Evolutionary conservation across 2,888 invertebrate genomes (phyloP).

Genomic region (Molorchus minor): DNA sequence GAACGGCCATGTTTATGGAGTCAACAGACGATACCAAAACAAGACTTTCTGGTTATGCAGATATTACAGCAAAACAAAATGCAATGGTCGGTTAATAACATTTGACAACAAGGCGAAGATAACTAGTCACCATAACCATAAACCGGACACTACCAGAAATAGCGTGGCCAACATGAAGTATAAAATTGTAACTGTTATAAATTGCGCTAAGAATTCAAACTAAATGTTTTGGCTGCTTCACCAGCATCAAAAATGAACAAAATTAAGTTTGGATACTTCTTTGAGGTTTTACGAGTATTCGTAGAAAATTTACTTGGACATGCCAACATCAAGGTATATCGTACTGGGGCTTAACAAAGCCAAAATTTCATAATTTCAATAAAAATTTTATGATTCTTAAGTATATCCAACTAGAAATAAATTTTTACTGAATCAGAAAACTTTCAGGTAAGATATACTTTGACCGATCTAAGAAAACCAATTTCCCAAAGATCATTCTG

Average conservation of each 20-base stretch:
- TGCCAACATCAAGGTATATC: no score
- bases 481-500: constrained; percentile 1
- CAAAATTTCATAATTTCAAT: no score
- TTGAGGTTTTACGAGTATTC: no score
- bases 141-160: not conserved
- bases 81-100: constrained; percentile 24
- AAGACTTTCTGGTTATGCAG: constrained; percentile 23
- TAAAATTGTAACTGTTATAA: not conserved
- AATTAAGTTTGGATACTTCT: no score
- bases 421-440: no score
- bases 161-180: not conserved
- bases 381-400: no score
- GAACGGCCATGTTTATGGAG: constrained; percentile 21
- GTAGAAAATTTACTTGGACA: no score
- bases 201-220: not conserved
- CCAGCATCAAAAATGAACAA: not conserved
- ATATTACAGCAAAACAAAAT: constrained; percentile 16
- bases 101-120: constrained; percentile 15
- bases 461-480: constrained; percentile 24
- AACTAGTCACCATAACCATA: constrained; percentile 17
- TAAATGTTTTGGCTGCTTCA: no score
- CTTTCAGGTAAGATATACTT: constrained; percentile 38
- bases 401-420: no score
- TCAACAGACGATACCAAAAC: constrained; percentile 16
- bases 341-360: no score